Evolutionary conservation across 2,113 vertebrate species (phyloP).

Genomic region (Thermophis baileyi): DNA sequence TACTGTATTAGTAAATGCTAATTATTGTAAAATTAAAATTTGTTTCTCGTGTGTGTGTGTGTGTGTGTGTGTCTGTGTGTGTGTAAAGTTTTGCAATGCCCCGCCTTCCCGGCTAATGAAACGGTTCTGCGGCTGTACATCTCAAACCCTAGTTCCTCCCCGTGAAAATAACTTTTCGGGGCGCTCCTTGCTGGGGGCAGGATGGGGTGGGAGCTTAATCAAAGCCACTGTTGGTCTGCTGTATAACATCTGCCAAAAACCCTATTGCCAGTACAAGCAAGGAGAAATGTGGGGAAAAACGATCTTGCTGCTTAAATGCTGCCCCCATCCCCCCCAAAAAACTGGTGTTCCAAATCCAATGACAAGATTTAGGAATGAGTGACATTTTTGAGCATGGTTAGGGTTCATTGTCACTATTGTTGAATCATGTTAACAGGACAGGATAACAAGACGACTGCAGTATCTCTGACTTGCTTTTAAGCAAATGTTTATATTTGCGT

Average conservation of each 20-base stretch:
- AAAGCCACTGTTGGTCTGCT: background rate
- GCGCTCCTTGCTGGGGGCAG: background rate
- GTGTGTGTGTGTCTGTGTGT: too few relatives aligned
- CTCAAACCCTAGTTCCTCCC: background rate
- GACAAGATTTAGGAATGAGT: background rate
- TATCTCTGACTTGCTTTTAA: background rate
- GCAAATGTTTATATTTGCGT: background rate
- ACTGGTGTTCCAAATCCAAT: background rate
- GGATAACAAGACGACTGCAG: background rate
- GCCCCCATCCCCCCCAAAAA: too few relatives aligned
- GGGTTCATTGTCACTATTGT: background rate
- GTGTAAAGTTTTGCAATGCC: background rate
- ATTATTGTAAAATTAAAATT: background rate
- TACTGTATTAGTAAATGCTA: background rate
- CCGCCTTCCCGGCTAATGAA: background rate
- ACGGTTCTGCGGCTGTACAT: background rate
- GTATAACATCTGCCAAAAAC: background rate
- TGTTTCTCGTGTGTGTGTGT: background rate
- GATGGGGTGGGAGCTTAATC: background rate
- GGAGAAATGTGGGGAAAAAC: background rate
- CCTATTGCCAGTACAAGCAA: background rate
- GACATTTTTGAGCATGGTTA: background rate
- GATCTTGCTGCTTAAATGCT: background rate
- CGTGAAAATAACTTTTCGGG: background rate
- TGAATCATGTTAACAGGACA: background rate